These are phyloP conservation scores for cattle (Bos taurus) DNA, from an alignment of 2,113 vertebrate genomes.

Conservation along the genomic window DNA sequence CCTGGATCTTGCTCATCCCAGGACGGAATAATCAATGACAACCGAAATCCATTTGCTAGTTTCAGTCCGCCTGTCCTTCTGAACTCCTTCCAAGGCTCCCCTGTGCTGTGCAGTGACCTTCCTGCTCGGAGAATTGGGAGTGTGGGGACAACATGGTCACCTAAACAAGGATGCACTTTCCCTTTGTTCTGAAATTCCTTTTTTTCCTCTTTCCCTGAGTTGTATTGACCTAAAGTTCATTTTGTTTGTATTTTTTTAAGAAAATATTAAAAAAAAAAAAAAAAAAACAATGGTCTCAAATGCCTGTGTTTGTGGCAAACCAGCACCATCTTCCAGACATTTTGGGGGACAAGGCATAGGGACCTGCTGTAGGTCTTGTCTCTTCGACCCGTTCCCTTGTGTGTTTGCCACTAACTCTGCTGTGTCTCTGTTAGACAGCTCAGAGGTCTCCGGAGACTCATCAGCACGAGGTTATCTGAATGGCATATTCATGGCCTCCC, in stretches of 20 bases:
- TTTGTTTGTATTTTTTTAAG: conserved; percentile 85
- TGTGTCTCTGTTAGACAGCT: not conserved
- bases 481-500: not conserved
- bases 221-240: conserved; percentile 77
- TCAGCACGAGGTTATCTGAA: not conserved
- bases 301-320: conserved; percentile 16
- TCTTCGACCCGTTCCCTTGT: not conserved
- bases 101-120: not conserved
- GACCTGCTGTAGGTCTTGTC: not conserved
- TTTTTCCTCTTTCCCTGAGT: conserved; percentile 70
- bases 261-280: conserved; percentile 80
- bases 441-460: not conserved
- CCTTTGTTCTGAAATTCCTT: conserved; percentile 72
- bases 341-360: not conserved
- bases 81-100: not conserved
- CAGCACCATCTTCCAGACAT: not conserved
- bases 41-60: not conserved
- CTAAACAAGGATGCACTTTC: conserved; percentile 74
- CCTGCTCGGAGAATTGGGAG: conserved; percentile 66
- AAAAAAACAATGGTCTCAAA: not conserved
- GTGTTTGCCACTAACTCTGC: not conserved
- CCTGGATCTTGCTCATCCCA: not conserved
- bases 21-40: conserved; percentile 12
- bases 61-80: not conserved
- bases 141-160: conserved; percentile 42